Percentiles rank a stretch among this genome's conserved stretches.
Evolutionary conservation across 2,797 vertebrate genomes (phyloP).

Genomic region (Enteromius anoplus): DNA sequence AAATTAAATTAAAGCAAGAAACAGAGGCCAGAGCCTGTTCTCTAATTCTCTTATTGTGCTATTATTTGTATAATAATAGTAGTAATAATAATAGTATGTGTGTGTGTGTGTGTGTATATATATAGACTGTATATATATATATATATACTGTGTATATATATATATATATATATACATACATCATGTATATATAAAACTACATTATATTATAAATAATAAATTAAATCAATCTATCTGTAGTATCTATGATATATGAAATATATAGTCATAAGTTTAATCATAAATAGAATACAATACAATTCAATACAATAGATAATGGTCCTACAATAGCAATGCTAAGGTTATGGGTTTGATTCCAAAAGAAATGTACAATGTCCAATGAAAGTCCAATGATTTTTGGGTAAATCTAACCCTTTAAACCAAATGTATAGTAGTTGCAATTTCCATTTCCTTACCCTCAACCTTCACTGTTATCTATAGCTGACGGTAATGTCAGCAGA

Average conservation of each 20-base stretch:
- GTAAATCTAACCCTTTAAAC: not conserved
- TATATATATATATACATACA: no score
- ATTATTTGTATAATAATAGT: no score
- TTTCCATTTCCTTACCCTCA: not conserved
- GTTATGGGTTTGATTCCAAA: not conserved
- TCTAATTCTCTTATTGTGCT: no score
- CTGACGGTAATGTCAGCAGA: not conserved
- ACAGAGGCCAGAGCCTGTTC: no score
- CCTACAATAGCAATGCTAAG: not conserved
- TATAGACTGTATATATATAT: no score
- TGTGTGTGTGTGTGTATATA: no score
- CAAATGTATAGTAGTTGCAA: not conserved
- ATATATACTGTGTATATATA: no score
- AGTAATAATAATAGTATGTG: no score
- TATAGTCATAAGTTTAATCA: not conserved
- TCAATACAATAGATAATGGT: not conserved
- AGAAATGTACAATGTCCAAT: not conserved
- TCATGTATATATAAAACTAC: no score
- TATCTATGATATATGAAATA: not conserved
- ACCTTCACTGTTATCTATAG: conserved; percentile 1
- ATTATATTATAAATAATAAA: not conserved
- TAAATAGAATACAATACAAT: no score
- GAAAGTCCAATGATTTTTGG: not conserved
- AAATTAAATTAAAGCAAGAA: no score
- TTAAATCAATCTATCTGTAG: not conserved